Percentiles rank a stretch among this genome's conserved stretches.
Conservation (phyloP, 2,113 vertebrate species). For the Dryoscopus gambensis region DNA sequence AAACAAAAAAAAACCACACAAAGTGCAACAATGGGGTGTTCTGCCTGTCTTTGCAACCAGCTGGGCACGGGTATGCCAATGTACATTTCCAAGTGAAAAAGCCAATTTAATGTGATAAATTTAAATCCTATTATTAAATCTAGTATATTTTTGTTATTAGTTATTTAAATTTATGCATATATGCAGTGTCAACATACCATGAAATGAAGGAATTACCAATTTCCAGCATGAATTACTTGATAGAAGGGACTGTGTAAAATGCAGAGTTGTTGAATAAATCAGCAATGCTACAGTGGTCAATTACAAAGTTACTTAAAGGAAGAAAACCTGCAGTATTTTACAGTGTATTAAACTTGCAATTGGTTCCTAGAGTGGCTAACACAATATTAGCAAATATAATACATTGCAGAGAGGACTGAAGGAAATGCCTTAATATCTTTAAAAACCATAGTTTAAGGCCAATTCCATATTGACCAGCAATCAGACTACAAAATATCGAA, state of each 20-base stretch:
- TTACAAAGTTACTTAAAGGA: conserved; percentile 45
- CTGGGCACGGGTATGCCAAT: neutral
- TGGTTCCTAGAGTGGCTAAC: neutral
- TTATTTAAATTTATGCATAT: conserved; percentile 26
- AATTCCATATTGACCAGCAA: neutral
- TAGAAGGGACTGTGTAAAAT: conserved; percentile 4
- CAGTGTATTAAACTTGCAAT: neutral
- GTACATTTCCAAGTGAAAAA: neutral
- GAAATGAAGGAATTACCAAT: conserved; percentile 38
- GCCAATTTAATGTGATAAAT: neutral
- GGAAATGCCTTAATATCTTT: neutral
- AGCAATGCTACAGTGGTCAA: conserved; percentile 28
- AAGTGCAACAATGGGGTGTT: too few species aligned
- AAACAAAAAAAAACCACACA: too few species aligned
- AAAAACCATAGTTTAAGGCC: neutral
- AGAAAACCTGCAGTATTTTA: conserved; percentile 14
- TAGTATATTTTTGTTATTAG: neutral
- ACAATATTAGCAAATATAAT: neutral
- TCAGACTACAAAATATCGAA: neutral
- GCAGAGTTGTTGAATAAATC: conserved; percentile 15
- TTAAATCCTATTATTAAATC: neutral
- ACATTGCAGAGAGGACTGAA: neutral
- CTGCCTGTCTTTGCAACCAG: too few species aligned
- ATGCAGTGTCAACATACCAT: neutral
- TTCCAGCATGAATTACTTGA: conserved; percentile 38